Base-by-base conservation (phyloP, 2,797 vertebrate species). In the Chaunax sp. region DNA sequence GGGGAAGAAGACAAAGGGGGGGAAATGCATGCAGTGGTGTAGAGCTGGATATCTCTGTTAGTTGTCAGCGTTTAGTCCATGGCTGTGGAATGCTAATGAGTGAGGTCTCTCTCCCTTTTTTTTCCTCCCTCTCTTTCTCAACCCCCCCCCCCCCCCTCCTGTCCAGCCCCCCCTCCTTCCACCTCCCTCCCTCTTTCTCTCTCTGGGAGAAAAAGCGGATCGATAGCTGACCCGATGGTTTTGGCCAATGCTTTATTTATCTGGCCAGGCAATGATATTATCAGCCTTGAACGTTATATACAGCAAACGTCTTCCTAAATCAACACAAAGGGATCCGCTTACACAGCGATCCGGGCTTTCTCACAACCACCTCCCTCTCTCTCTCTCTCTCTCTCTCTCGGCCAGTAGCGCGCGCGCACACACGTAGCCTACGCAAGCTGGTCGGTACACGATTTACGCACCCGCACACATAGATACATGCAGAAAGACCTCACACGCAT, bases 11-110 rank as follows among this genome's bases (percentile, higher is more conserved):
- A 88, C 83, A 89, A 95, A 95, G 94, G 94, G 94, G 94, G 93
- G 89, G 85, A 85, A 86, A 90, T 84, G 93, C 92, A 94, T 90
- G 90, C 87, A 87, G 85, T 83, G 88, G 91, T 92, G 93, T 93
- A 92, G 94, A 95, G 93, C 92, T 95, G 94, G 95, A 95, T 95
- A 95, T 96, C 95, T 97, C 96, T 97, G 96, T 96, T 96, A 97
- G 94, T 95, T 96, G 95, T 95, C 96, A 97, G 93, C 85, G 88
- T 90, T 91, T 92, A 93, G 95, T 95, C 93, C 95, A 92, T 94
- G 93, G 94, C 93, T 93, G 90, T 93, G 91, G 95, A 96, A 96
- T 96, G 95, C 95, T 96, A 96, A 97, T 96, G 93, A 96, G 91
- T 86, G 81, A 90, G 85, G 80, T 81, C 82, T 74, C 85, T 82